These are phyloP conservation scores for Sepiola atlantica DNA, from an alignment of 2,888 invertebrate species.

Conservation along the genomic window DNA sequence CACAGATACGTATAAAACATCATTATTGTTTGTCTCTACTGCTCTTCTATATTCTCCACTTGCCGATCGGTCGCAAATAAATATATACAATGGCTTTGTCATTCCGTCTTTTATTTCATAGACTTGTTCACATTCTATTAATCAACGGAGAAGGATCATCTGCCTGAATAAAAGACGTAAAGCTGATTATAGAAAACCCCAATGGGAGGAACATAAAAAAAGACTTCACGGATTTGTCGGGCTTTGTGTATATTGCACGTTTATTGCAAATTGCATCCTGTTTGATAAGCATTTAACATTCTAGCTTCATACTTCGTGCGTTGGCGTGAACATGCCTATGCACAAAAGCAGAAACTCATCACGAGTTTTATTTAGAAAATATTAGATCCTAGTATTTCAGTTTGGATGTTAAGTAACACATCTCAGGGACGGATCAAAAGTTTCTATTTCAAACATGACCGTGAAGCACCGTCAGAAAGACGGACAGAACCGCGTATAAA, in stretches of 20 bases:
- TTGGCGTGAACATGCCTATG: neutral
- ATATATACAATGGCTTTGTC: neutral
- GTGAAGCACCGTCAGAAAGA: too few relatives aligned
- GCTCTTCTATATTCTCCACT: neutral
- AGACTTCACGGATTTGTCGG: neutral
- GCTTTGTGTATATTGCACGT: neutral
- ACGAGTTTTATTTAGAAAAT: too few relatives aligned
- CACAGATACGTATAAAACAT: neutral
- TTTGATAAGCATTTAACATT: neutral
- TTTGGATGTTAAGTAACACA: too few relatives aligned
- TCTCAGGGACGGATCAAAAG: too few relatives aligned
- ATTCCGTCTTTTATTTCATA: neutral
- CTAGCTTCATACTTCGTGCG: neutral
- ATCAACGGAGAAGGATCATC: neutral
- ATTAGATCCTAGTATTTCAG: too few relatives aligned
- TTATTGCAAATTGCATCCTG: neutral
- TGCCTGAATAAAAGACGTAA: neutral
- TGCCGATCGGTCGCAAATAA: neutral
- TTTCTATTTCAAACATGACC: too few relatives aligned
- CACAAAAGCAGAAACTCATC: neutral
- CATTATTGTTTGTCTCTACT: neutral
- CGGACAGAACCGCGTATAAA: too few relatives aligned
- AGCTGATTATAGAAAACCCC: neutral
- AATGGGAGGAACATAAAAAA: neutral
- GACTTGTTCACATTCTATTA: neutral